Percentiles rank a stretch among this genome's conserved stretches.
These are phyloP conservation scores for Antennarius maculatus DNA, from an alignment of 2,797 vertebrate species.

Conservation along the genomic window DNA sequence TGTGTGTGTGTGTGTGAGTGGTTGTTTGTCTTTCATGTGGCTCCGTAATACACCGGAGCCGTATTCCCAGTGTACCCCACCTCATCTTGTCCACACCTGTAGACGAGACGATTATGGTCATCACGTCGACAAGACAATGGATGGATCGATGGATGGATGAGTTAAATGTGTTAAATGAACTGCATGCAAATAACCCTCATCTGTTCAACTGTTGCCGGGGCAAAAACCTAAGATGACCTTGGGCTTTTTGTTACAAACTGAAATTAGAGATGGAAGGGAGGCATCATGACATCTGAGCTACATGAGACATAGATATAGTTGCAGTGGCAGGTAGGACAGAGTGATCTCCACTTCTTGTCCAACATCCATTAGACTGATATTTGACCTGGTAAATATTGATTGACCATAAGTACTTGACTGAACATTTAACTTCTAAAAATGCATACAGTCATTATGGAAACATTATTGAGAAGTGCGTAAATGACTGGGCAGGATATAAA, in stretches of 20 bases:
- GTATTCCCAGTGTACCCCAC: too few species aligned
- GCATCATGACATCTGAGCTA: conserved; percentile 63
- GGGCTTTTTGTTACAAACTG: conserved; percentile 60
- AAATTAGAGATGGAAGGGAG: conserved; percentile 60
- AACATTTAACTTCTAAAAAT: conserved; percentile 21
- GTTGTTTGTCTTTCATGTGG: too few species aligned
- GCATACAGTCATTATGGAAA: conserved; percentile 15
- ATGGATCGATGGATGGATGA: too few species aligned
- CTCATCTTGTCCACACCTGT: too few species aligned
- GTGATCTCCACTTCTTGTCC: conserved; percentile 45
- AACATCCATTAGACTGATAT: conserved; percentile 17
- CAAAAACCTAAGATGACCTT: conserved; percentile 43
- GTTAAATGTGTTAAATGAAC: conserved; percentile 28
- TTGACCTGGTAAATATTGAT: conserved; percentile 21
- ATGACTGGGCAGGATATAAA: not conserved
- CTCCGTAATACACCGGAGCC: too few species aligned
- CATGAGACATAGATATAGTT: conserved; percentile 53
- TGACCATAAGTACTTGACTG: conserved; percentile 22
- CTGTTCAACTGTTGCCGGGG: conserved; percentile 36
- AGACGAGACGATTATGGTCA: too few species aligned
- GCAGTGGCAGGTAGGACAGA: conserved; percentile 47
- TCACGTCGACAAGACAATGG: too few species aligned
- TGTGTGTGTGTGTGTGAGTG: too few species aligned
- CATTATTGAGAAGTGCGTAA: conserved; percentile 1
- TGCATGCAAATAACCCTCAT: conserved; percentile 45